phyloP scores from a whole-genome alignment of 2,113 vertebrate genomes.

The Rhombomys opimus region DNA sequence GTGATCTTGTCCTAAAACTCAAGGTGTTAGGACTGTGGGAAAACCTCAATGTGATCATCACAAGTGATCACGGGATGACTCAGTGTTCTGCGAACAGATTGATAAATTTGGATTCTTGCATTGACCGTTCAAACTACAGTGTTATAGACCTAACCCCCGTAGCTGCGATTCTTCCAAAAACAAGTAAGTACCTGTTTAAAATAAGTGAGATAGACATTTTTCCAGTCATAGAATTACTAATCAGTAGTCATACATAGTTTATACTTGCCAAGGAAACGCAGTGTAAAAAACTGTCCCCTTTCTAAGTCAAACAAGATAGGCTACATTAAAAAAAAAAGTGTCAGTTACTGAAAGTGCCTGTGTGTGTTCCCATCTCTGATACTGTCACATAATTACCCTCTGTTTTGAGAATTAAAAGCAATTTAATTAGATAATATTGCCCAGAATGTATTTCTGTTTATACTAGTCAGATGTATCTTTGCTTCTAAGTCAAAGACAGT shows the following conservation, averaged over 20 bases:
- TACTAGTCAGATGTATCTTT: not conserved
- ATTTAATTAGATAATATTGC: slow-evolving; percentile 13
- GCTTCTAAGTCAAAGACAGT: not conserved
- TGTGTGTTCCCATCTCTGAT: not conserved
- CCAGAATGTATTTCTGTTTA: not conserved
- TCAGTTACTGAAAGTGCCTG: not conserved
- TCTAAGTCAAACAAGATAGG: not conserved
- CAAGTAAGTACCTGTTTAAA: slow-evolving; percentile 85
- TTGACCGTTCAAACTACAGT: slow-evolving; percentile 87
- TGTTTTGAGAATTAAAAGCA: slow-evolving; percentile 17
- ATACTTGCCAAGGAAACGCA: slow-evolving; percentile 24
- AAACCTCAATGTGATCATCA: slow-evolving; percentile 92
- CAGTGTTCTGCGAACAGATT: slow-evolving; percentile 92
- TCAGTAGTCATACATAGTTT: slow-evolving; percentile 8
- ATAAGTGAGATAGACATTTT: not conserved
- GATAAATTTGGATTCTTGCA: slow-evolving; percentile 91
- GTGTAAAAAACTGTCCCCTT: not conserved
- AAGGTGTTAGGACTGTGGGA: slow-evolving; percentile 91
- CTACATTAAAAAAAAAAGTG: not conserved
- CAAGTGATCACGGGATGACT: slow-evolving; percentile 98
- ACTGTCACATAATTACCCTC: not conserved
- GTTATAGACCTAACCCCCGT: slow-evolving; percentile 91
- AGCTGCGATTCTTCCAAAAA: slow-evolving; percentile 91
- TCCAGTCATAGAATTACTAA: slow-evolving; percentile 23
- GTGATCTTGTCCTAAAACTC: slow-evolving; percentile 89